Evolutionary conservation across 1,140 invertebrate species (phyloP), one percentile per base, ranked within the genome.

Genomic region (Drosophila subobscura): DNA sequence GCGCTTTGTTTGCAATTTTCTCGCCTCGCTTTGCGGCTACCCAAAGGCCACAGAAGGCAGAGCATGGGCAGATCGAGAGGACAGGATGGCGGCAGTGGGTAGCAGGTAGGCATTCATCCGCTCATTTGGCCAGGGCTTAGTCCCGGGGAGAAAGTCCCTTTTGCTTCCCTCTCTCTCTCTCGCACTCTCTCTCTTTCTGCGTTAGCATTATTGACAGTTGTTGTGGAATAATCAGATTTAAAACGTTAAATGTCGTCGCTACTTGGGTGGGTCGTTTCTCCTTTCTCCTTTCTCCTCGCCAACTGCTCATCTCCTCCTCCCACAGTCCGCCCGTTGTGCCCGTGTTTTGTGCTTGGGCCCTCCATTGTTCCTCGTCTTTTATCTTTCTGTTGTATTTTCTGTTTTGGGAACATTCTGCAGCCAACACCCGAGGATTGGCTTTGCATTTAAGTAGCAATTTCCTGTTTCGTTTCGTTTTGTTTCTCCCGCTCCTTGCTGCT

Each of bases 211-310:
- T 86, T 86, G 81, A 86, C 81, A 86, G 81, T 86, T 86, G 81
- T 88, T 88, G 83, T 81, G 81, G 83, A 86, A 86, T 86, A 86
- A 86, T 86, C 81, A 78, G 83, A 86, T 88, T 86, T 88, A 81
- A 88, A 86, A 86, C 78, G 83, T 85, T 85, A 85, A 85, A 79
- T 85, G 80, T 77, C 77, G 76, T 74, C 78, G 83, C 50, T 76
- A 57, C 79, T 86, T 65, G 58, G 61, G 57, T 59, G 59, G 61
- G 10, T 45, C 27, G 8, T 20, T 14, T 47, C 6, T 8, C 27
- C 12, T 20, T 14, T 47, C 6, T 8, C 33, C 42, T 59, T 75
- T 54, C 54, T 12, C 22, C 57, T 5, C 33, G 10, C 5, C 23
- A 50, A 12, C 10, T 25, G 16, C 16, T 42, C 22, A 12, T 37